Evolutionary conservation across 1,140 invertebrate species (phyloP).

Genomic region (Eufriesea mexicana): DNA sequence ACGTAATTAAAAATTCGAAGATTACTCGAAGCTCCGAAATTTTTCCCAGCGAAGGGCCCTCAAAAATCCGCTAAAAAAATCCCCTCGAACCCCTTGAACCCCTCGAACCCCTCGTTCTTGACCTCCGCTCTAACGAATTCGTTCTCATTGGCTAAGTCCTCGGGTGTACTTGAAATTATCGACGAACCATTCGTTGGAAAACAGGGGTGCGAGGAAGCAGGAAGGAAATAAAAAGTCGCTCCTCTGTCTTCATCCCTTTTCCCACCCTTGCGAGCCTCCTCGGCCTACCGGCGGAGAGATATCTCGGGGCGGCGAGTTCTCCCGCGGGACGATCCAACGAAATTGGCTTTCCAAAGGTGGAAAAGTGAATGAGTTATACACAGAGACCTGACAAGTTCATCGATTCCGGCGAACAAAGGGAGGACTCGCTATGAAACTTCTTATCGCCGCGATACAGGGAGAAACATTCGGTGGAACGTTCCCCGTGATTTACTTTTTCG

Average conservation of each 20-base stretch:
- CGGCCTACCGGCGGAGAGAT: not conserved
- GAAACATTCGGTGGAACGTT: slow-evolving; percentile 22
- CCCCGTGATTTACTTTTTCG: slow-evolving; percentile 28
- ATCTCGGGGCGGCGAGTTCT: not conserved
- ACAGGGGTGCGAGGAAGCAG: not conserved
- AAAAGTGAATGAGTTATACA: slow-evolving; percentile 35
- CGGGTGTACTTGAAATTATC: no score
- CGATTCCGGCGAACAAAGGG: slow-evolving; percentile 34
- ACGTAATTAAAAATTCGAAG: no score
- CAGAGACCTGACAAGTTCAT: slow-evolving; percentile 24
- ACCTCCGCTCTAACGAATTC: no score
- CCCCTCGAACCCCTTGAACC: no score
- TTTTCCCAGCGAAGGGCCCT: no score
- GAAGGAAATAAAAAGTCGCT: not conserved
- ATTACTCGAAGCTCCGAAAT: no score
- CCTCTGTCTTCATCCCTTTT: not conserved
- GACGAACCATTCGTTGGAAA: not conserved
- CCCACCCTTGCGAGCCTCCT: not conserved
- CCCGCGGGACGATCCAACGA: slow-evolving; percentile 40
- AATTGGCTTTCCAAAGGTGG: slow-evolving; percentile 51
- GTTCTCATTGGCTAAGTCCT: no score
- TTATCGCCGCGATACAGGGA: slow-evolving; percentile 29
- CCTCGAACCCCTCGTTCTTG: no score
- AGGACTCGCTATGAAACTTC: slow-evolving; percentile 26
- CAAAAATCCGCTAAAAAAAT: no score